Base-by-base conservation (phyloP, 1,140 invertebrate species). In the Lasioglossum baleicum region DNA sequence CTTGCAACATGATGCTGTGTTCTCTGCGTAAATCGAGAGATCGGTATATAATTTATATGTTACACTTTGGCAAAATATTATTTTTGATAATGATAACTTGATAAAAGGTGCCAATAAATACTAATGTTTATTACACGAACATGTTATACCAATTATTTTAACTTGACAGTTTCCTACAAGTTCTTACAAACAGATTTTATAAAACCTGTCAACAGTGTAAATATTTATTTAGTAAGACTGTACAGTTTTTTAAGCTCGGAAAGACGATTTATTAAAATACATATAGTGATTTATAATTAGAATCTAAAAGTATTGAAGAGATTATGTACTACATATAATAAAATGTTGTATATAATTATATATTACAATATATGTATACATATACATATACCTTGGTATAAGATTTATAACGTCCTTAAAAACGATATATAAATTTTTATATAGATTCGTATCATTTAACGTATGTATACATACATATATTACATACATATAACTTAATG, bases 61-160 rank as follows among this genome's bases (percentile, higher is more conserved):
- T 82, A 53, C 20, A 44, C 79, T 81, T n/a, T 51, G 13, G 68
- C 74, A 78, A 80, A 66, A 84, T 78, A 74, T 80, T 84, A 66
- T 83, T 86, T 78, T 82, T 81, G 71, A 76, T 70, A 83, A 75
- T 11, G 20, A 40, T 78, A 72, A 77, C 26, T 76, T 53, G 8
- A 69, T 66, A 40, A 72, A 71, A 75, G 64, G 74, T 81, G 79
- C 75, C 69, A 85, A 83, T 76, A 82, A 82, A 81, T 72, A 67
- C 8, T 60, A 75, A 80, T n/a, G 44, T 82, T 82, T 79, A n/a
- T 82, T 79, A n/a, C 56, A 79, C 17, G 26, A 72, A 68, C 44
- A 31, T 72, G 44, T 48, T 11, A 60, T 58, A 26, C 42, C 5
- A 51, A 15, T 73, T 73, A 74, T 74, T 74, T 74, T n/a, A 65